Conservation (phyloP, 1,140 invertebrate species). For the Nylanderia fulva region DNA sequence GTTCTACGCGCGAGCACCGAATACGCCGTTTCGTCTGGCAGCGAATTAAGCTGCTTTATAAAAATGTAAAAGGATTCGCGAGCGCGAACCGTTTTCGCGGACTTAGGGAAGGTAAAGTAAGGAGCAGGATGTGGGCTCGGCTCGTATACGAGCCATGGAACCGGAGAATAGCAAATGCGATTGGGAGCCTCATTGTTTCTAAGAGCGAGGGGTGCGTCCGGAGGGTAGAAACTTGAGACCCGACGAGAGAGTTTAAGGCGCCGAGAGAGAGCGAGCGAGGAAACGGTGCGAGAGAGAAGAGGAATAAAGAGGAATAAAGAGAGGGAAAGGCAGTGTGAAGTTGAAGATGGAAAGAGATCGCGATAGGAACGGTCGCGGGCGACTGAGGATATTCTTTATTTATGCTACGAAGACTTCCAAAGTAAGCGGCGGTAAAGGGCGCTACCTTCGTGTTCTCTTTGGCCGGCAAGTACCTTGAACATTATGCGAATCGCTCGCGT, state of each 20-base stretch:
- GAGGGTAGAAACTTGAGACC: constrained; percentile 56
- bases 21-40: constrained; percentile 64
- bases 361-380: constrained; percentile 54
- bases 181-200: constrained; percentile 80
- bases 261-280: constrained; percentile 7
- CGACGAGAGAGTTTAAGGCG: constrained; percentile 61
- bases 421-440: constrained; percentile 62
- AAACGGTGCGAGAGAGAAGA: not conserved
- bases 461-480: constrained; percentile 29
- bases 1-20: constrained; percentile 43
- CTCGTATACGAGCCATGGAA: constrained; percentile 50
- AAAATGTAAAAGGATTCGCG: constrained; percentile 79
- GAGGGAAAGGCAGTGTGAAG: constrained; percentile 44
- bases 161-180: constrained; percentile 80
- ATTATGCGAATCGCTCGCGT: constrained; percentile 38
- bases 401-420: constrained; percentile 74
- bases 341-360: constrained; percentile 55
- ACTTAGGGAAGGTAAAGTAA: constrained; percentile 13
- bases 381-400: constrained; percentile 73
- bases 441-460: constrained; percentile 8
- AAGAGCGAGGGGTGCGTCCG: constrained; percentile 57
- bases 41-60: constrained; percentile 81
- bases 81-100: constrained; percentile 72
- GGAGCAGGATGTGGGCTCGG: constrained; percentile 44
- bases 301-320: constrained; percentile 19